Evolutionary conservation across 2,113 vertebrate species (phyloP), one percentile per base, ranked within the genome.

Genomic region (Callopanchax toddi): DNA sequence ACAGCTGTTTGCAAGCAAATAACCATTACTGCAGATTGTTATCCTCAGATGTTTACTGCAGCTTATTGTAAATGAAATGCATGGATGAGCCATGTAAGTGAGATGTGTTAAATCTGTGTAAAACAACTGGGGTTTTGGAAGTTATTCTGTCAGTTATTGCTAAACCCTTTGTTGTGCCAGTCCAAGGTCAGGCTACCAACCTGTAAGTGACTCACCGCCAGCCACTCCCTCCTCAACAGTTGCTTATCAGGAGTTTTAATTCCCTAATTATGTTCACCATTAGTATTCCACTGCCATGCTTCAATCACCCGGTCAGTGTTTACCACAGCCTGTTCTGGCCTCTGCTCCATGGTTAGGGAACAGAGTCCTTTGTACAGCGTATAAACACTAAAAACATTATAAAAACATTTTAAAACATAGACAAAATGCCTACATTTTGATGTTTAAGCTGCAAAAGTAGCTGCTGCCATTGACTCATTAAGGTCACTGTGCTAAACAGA

Each of bases 21-120:
- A 44, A 32, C 71, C 22, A 42, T 48, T 78, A 69, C 74, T 17
- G 49, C 71, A 72, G 64, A 77, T 57, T 55, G 42, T 17, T 26
- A 18, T 77, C 64, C 70, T 75, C 39, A 76, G 62, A 83, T 46
- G 72, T 21, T 66, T 64, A 22, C 79, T 37, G 53, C 65, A 67
- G 63, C 21, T 78, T 80, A 45, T 65, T 43, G 1, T 60, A 58
- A 71, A 84, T 84, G 74, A 84, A 86, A 68, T 81, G 81, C 67
- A 46, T 6, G 60, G 61, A 72, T 11, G 17, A 63, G 71, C 36
- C 34, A 2, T 0, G 13, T 18, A 65, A 60, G 37, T 25, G 39
- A 34, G 34, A 45, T 20, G 42, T 56, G 29, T 82, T 49, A 49
- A 50, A 45, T 34, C 57, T 68, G 64, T 67, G 42, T 68, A 71